phyloP scores from a whole-genome alignment of 2,888 invertebrate species.

The Caenorhabditis sp. region DNA sequence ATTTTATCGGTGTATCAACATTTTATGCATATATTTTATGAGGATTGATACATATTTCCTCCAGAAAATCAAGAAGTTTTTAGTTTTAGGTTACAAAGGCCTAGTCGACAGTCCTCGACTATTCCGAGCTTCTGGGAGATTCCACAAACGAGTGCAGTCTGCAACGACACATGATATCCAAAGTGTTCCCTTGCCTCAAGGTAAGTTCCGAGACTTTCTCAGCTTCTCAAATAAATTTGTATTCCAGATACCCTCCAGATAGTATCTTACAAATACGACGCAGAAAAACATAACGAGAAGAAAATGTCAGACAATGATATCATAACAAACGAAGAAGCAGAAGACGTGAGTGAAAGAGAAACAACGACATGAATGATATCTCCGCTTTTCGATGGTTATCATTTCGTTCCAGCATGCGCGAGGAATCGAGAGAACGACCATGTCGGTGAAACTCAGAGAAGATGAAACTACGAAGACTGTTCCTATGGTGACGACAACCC shows the following conservation, averaged over 20 bases:
- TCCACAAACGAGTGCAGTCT: constrained; percentile 66
- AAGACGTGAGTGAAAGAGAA: constrained; percentile 59
- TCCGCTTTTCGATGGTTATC: constrained; percentile 27
- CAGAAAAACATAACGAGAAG: constrained; percentile 72
- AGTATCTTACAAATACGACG: constrained; percentile 69
- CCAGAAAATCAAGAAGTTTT: not conserved
- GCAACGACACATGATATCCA: constrained; percentile 68
- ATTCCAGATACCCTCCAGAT: constrained; percentile 64
- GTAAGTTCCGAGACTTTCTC: not conserved
- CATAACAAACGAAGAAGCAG: constrained; percentile 65
- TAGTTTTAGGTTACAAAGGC: constrained; percentile 52
- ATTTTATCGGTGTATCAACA: too few species aligned
- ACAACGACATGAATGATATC: not conserved
- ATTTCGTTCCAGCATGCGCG: constrained; percentile 66
- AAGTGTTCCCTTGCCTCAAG: constrained; percentile 64
- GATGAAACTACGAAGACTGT: constrained; percentile 45
- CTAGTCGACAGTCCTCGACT: constrained; percentile 59
- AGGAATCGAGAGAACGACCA: constrained; percentile 70
- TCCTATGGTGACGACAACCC: constrained; percentile 46
- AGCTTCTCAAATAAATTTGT: not conserved
- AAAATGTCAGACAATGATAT: constrained; percentile 69
- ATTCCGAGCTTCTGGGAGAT: constrained; percentile 64
- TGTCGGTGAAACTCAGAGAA: constrained; percentile 64
- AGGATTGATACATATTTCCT: too few species aligned
- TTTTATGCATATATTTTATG: not conserved